These are phyloP conservation scores for Drosophila grimshawi DNA, from an alignment of 1,140 invertebrate species.

Conservation along the genomic window DNA sequence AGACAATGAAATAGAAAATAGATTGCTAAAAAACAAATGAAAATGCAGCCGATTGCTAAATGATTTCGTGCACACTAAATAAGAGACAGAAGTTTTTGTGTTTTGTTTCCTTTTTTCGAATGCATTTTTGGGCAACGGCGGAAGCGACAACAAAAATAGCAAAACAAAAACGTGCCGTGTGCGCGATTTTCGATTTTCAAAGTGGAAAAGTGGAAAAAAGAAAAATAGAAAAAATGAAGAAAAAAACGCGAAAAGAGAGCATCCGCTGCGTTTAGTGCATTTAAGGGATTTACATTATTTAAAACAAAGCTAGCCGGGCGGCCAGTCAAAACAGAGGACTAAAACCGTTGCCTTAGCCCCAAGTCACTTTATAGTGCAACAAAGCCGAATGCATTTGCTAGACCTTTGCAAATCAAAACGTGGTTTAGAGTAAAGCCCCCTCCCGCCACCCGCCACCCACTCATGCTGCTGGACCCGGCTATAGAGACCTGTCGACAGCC, in stretches of 20 bases:
- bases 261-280: constrained; percentile 70
- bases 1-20: background rate
- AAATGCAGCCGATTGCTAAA: constrained; percentile 52
- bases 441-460: too few species aligned
- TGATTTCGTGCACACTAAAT: constrained; percentile 70
- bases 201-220: constrained; percentile 2
- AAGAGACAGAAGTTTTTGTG: constrained; percentile 61
- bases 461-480: background rate
- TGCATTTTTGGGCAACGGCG: constrained; percentile 35
- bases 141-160: constrained; percentile 21
- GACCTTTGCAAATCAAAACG: constrained; percentile 64
- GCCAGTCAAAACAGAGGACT: background rate
- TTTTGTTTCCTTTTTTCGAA: constrained; percentile 10
- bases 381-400: constrained; percentile 52
- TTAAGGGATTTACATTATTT: constrained; percentile 81
- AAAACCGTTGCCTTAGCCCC: constrained; percentile 23
- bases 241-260: constrained; percentile 1
- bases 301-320: constrained; percentile 33
- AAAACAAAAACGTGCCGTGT: constrained; percentile 61
- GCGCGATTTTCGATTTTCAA: constrained; percentile 60
- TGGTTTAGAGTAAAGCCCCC: constrained; percentile 51
- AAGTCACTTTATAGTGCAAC: constrained; percentile 45
- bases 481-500: constrained; percentile 23
- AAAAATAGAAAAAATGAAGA: constrained; percentile 14
- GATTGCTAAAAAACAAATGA: constrained; percentile 37